Percentiles rank a stretch among this genome's conserved stretches.
These are phyloP conservation scores for Nymphalis io DNA, from an alignment of 1,140 invertebrate genomes.

Conservation along the genomic window DNA sequence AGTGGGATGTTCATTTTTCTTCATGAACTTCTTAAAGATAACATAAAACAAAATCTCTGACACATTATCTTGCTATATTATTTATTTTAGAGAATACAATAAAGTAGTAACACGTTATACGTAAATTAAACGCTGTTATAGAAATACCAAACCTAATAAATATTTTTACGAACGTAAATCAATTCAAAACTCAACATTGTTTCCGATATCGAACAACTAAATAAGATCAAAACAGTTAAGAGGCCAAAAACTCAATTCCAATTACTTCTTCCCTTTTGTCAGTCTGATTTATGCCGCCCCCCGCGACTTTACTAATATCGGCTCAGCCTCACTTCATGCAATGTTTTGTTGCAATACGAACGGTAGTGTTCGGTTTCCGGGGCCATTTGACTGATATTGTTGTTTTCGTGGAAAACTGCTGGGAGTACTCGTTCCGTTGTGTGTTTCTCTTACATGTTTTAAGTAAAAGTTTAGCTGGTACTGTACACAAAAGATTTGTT, in stretches of 20 bases:
- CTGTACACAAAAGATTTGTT: neutral
- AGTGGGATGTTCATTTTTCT: no score
- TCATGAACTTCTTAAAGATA: no score
- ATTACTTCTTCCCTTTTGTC: conserved; percentile 23
- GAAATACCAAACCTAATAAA: neutral
- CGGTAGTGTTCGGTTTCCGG: conserved; percentile 50
- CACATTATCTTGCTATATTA: no score
- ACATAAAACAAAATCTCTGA: no score
- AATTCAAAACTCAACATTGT: conserved; percentile 1
- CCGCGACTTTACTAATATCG: conserved; percentile 28
- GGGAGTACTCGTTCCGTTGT: conserved; percentile 14
- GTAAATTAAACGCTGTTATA: no score
- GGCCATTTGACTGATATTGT: conserved; percentile 20
- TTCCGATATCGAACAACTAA: conserved; percentile 9
- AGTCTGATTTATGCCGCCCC: conserved; percentile 48
- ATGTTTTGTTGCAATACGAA: conserved; percentile 4
- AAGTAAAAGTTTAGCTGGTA: neutral
- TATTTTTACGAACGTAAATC: neutral
- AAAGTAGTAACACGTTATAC: no score
- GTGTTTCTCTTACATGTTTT: neutral
- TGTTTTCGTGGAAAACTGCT: conserved; percentile 41
- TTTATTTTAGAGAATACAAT: no score
- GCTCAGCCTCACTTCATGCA: conserved; percentile 26
- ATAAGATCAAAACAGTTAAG: conserved; percentile 18
- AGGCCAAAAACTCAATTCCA: conserved; percentile 14